These are phyloP conservation scores for Pachyuromys duprasi DNA, from an alignment of 2,797 vertebrate genomes.

Conservation along the genomic window DNA sequence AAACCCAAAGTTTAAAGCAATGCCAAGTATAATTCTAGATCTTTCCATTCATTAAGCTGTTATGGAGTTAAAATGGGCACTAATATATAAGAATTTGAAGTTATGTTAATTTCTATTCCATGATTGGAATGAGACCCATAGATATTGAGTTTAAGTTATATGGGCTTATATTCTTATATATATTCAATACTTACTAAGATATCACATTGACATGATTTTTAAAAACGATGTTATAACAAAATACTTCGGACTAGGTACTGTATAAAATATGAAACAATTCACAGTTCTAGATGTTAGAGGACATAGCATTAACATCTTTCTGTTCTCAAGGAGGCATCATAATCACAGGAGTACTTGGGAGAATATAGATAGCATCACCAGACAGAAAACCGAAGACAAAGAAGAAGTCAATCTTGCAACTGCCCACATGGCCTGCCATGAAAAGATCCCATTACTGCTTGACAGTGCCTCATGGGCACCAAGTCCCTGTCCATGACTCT, in stretches of 20 bases:
- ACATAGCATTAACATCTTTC: neutral
- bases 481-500: neutral
- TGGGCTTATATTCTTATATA: neutral
- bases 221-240: neutral
- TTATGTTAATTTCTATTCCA: conserved; percentile 7
- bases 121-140: neutral
- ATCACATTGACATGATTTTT: neutral
- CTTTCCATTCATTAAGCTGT: conserved; percentile 34
- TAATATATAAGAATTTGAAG: neutral
- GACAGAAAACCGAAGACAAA: neutral
- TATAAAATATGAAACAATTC: too few relatives aligned
- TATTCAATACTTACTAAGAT: neutral
- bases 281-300: neutral
- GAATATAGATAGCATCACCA: neutral
- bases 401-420: neutral
- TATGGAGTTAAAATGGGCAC: conserved; percentile 33
- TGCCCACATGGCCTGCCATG: neutral
- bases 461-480: neutral
- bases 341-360: neutral
- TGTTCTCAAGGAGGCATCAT: neutral
- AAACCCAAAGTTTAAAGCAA: neutral
- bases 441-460: neutral
- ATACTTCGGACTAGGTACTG: neutral
- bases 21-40: conserved; percentile 31
- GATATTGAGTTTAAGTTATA: neutral